A percentile compares a stretch with the other conserved stretches of the same genome.
Conservation (phyloP, 2,113 vertebrate genomes). For the Heterochromis multidens region DNA sequence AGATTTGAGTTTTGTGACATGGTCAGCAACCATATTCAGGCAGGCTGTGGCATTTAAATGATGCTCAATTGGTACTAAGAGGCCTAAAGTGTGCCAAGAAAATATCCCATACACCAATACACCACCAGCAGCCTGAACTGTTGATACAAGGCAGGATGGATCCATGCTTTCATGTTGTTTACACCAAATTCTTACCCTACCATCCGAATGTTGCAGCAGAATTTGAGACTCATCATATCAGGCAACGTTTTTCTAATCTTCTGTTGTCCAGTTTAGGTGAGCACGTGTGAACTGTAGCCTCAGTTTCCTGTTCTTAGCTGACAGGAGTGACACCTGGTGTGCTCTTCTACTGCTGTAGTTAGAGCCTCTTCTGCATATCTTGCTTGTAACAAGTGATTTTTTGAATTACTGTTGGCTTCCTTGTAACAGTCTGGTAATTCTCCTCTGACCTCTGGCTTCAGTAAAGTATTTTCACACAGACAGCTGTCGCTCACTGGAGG, state of each 20-base stretch:
- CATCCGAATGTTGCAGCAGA: neutral
- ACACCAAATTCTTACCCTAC: neutral
- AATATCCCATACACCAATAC: neutral
- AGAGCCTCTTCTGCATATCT: no score
- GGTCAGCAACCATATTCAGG: neutral
- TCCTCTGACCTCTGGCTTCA: no score
- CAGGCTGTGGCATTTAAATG: neutral
- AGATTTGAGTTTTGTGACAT: no score
- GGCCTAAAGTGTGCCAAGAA: neutral
- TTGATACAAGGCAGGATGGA: neutral
- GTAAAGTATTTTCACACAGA: no score
- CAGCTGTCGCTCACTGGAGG: no score
- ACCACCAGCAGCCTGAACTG: neutral
- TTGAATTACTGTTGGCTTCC: no score
- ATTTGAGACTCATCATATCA: neutral
- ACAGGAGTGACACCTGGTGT: neutral
- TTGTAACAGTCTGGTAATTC: no score
- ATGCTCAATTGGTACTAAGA: neutral
- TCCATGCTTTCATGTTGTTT: neutral
- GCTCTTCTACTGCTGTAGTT: neutral
- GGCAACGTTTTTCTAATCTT: neutral
- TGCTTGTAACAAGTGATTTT: no score
- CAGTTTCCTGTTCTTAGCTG: neutral
- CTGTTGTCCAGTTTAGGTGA: neutral
- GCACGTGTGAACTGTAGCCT: neutral